Base-by-base conservation (phyloP, 2,888 invertebrate species). In the Caenorhabditis wallacei region DNA sequence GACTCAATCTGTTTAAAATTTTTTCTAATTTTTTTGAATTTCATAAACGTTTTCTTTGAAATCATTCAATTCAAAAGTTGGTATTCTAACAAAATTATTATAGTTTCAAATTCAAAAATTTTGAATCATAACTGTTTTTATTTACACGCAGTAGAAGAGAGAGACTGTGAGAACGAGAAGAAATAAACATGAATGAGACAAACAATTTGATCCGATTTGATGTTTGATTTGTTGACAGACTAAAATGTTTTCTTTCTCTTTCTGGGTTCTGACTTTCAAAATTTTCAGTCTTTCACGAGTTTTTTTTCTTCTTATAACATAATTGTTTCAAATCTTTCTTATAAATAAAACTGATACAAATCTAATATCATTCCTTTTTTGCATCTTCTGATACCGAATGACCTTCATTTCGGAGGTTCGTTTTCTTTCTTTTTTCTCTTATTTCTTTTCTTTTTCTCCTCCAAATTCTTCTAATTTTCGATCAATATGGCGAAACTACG, bases 1-100 rank as follows among this genome's bases (percentile, higher is more conserved):
- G 20, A 88, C 88, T 10, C 88, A 88, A 71, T 88, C 88, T 57
- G 81, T 87, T 20, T 86, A 51, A 84, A 22, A 30, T 16, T 4
- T 51, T 35, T 18, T 43, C 13, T 22, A 3, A 61, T 22, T 61
- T 61, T 11, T 43, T 2, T 18, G 13, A 37, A 16, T 26, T 10
- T 26, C 24, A 26, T 10, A 16, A 56, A 3, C 26, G 56, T 30
- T 30, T 30, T 30, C 3, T 30, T 5, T 30, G 3, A n/a, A n/a
- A n/a, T n/a, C n/a, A n/a, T n/a, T n/a, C n/a, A n/a, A n/a, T n/a
- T n/a, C n/a, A n/a, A n/a, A n/a, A n/a, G n/a, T n/a, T n/a, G n/a
- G n/a, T n/a, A n/a, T n/a, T n/a, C n/a, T n/a, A n/a, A n/a, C n/a
- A n/a, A n/a, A n/a, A n/a, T n/a, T n/a, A n/a, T n/a, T n/a, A 8